Evolutionary conservation across 1,140 invertebrate genomes (phyloP), one percentile per base, ranked within the genome.

Genomic region (Tribolium madens): DNA sequence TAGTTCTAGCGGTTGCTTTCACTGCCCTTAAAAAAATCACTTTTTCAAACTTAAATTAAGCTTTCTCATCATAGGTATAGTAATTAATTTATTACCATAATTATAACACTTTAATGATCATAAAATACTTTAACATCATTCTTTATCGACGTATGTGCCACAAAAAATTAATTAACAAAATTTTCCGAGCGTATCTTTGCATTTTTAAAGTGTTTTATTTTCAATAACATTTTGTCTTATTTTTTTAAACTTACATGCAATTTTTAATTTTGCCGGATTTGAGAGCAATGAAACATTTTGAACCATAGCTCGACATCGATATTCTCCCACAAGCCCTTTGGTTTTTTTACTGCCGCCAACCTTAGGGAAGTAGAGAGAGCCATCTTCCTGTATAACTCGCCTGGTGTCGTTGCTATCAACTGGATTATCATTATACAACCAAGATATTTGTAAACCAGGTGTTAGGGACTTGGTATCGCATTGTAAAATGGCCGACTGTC

Each of bases 161-260:
- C 18, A 21, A 1, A 21, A 21, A 21, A 21, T 26, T 26, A 26
- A 26, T 26, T 26, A 26, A 4, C 3, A 26, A 5, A 26, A 26
- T 26, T 26, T 26, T 26, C 21, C 21, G 21, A 26, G 21, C 21
- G 21, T 26, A 26, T 26, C 21, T 26, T 5, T 3, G 21, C n/a
- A n/a, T n/a, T n/a, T n/a, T n/a, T n/a, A n/a, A n/a, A n/a, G n/a
- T n/a, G n/a, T n/a, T n/a, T n/a, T n/a, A n/a, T n/a, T n/a, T n/a
- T n/a, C n/a, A n/a, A n/a, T n/a, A n/a, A n/a, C n/a, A n/a, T n/a
- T n/a, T n/a, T n/a, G n/a, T n/a, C n/a, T n/a, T n/a, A 26, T 1
- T 42, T 60, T 46, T 31, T 73, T 60, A 17, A 64, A 83, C 82
- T 83, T 78, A 85, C 84, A 79, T n/a, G 81, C 83, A 21, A 84